These are phyloP conservation scores for Atopsyche davidsoni DNA, from an alignment of 1,140 invertebrate species.

Conservation along the genomic window DNA sequence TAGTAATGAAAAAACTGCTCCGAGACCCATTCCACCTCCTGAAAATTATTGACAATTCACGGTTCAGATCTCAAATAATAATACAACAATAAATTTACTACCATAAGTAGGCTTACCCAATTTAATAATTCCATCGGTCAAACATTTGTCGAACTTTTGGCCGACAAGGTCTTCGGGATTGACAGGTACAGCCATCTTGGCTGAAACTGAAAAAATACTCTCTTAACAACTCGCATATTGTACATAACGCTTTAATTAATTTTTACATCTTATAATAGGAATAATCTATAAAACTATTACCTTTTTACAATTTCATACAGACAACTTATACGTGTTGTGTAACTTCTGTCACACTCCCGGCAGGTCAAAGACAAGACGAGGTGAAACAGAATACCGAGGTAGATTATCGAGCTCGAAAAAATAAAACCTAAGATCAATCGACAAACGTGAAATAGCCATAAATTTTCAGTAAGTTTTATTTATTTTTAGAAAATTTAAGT, in stretches of 20 bases:
- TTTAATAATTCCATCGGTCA: slow-evolving; percentile 57
- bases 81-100: slow-evolving; percentile 7
- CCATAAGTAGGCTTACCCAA: slow-evolving; percentile 46
- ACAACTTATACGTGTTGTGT: neutral
- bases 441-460: neutral
- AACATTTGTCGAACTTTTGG: slow-evolving; percentile 53
- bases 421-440: too few relatives aligned
- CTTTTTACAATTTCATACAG: slow-evolving; percentile 3
- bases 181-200: slow-evolving; percentile 18
- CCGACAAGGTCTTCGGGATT: slow-evolving; percentile 49
- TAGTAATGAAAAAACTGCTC: slow-evolving; percentile 60
- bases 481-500: neutral
- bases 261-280: neutral
- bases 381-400: too few relatives aligned
- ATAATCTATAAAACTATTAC: neutral
- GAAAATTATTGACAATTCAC: slow-evolving; percentile 31
- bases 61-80: slow-evolving; percentile 1
- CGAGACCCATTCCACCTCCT: slow-evolving; percentile 64
- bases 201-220: slow-evolving; percentile 12
- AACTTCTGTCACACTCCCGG: slow-evolving; percentile 6
- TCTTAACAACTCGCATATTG: neutral
- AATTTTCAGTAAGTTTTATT: neutral
- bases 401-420: too few relatives aligned
- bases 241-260: neutral
- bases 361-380: too few relatives aligned